phyloP scores from a whole-genome alignment of 2,113 vertebrate species.

The Sus scrofa region DNA sequence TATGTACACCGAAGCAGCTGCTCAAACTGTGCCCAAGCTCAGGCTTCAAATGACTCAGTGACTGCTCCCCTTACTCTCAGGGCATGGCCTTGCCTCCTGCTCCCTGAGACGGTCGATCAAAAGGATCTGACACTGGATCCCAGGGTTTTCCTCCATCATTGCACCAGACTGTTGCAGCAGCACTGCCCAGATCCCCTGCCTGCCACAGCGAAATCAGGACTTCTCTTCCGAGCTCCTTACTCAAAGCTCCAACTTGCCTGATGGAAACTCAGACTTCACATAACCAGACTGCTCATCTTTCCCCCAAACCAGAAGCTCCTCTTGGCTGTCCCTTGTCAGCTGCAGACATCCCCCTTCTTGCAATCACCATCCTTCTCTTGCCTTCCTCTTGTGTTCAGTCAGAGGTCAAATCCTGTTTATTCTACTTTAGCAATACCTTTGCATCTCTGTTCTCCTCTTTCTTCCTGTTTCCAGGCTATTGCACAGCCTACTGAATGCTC shows the following conservation, averaged over 20 bases:
- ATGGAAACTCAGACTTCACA: background rate
- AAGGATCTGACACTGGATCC: background rate
- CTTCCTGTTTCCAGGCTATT: background rate
- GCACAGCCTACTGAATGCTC: accelerated
- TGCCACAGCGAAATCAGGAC: background rate
- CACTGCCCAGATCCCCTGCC: background rate
- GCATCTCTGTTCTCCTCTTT: background rate
- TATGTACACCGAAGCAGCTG: background rate
- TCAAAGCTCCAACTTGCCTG: no score
- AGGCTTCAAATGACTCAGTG: background rate
- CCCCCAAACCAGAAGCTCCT: background rate
- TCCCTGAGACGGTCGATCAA: background rate
- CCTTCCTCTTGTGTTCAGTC: background rate
- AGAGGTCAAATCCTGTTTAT: background rate
- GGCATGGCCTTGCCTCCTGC: background rate
- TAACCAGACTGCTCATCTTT: background rate
- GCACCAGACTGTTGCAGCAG: background rate
- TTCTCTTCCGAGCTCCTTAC: background rate
- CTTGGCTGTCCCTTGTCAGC: background rate
- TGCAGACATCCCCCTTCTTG: background rate
- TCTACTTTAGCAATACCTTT: background rate
- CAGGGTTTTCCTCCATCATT: background rate
- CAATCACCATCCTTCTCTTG: no score
- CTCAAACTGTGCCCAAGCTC: background rate
- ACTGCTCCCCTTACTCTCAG: background rate